These are phyloP conservation scores for Synergus umbraculus DNA, from an alignment of 2,888 invertebrate genomes.

Conservation along the genomic window DNA sequence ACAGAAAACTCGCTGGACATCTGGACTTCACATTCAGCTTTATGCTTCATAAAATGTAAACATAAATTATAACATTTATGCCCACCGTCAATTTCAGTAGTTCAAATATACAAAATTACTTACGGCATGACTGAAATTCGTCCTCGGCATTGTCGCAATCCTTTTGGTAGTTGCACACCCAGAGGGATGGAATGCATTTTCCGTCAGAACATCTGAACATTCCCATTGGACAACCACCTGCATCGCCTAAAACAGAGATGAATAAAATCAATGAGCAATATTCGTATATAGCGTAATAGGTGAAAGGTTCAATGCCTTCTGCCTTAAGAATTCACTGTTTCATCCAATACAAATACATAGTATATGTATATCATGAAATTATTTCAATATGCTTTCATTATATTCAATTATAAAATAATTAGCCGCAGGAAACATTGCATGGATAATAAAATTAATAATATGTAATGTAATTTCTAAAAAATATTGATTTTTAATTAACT, in stretches of 20 bases:
- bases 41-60: slow-evolving; percentile 34
- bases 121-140: slow-evolving; percentile 93
- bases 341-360: slow-evolving; percentile 34
- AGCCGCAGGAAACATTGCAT: no score
- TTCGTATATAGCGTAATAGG: slow-evolving; percentile 71
- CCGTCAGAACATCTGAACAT: slow-evolving; percentile 92
- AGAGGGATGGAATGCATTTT: slow-evolving; percentile 90
- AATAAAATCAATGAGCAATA: slow-evolving; percentile 62
- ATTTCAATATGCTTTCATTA: neutral
- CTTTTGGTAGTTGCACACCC: slow-evolving; percentile 96
- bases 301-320: slow-evolving; percentile 72
- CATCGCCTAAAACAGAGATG: slow-evolving; percentile 63
- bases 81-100: slow-evolving; percentile 6
- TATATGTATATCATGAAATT: neutral
- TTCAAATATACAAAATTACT: slow-evolving; percentile 78
- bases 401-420: no score
- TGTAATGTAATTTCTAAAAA: no score
- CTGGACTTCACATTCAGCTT: slow-evolving; percentile 30
- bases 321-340: slow-evolving; percentile 55
- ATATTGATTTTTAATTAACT: no score
- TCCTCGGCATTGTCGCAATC: slow-evolving; percentile 96
- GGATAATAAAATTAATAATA: no score
- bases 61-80: slow-evolving; percentile 25
- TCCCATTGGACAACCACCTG: slow-evolving; percentile 82
- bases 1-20: slow-evolving; percentile 21